Evolutionary conservation across 2,113 vertebrate species (phyloP).

Genomic region (Hepsetus odoe): DNA sequence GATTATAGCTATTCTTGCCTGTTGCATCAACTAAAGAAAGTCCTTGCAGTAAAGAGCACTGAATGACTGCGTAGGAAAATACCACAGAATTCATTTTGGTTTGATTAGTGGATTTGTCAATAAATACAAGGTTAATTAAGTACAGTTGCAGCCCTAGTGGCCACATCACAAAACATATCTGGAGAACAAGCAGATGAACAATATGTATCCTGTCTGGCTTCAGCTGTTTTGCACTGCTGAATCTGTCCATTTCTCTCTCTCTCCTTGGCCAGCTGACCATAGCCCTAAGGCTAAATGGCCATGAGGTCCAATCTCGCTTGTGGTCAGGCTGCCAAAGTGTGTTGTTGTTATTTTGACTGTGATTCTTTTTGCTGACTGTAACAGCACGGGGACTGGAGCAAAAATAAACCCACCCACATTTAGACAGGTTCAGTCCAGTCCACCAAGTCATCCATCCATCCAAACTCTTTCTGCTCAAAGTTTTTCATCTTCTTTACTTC

Average conservation of each 20-base stretch:
- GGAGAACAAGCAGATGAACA: conserved; percentile 4
- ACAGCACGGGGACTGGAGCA: not conserved
- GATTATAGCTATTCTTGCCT: no score
- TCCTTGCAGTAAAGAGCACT: no score
- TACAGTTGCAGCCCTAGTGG: not conserved
- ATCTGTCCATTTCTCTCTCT: conserved; percentile 1
- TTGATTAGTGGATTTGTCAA: not conserved
- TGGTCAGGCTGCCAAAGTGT: conserved; percentile 16
- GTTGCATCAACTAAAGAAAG: no score
- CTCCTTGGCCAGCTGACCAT: not conserved
- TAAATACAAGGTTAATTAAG: not conserved
- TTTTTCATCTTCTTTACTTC: no score
- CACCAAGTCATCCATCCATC: not conserved
- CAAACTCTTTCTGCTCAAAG: no score
- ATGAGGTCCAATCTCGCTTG: not conserved
- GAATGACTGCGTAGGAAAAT: no score
- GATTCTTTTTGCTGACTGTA: conserved; percentile 19
- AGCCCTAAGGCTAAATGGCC: conserved; percentile 23
- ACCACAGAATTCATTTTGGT: no score
- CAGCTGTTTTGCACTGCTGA: not conserved
- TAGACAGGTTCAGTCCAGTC: not conserved
- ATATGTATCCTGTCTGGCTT: not conserved
- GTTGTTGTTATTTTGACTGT: not conserved
- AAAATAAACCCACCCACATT: not conserved
- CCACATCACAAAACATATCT: not conserved